Base-by-base conservation (phyloP, 2,888 invertebrate genomes). In the Neocrepidodera transversa region DNA sequence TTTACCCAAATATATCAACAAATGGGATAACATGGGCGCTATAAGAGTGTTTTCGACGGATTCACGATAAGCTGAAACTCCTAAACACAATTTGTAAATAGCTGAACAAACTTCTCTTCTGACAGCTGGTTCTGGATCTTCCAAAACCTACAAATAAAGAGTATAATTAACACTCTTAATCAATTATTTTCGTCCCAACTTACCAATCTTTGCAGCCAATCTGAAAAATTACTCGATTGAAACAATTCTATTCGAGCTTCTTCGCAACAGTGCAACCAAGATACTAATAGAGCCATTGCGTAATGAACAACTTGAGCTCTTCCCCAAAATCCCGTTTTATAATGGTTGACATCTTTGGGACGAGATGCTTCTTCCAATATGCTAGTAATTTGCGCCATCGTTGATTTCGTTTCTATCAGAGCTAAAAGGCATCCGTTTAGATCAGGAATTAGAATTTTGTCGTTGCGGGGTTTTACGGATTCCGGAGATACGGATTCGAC, bases 281-380 rank as follows among this genome's bases (percentile, higher is more conserved):
- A 95, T 26, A 96, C 95, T 65, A 96, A 85, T 72, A 96, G 83
- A 11, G 93, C 91, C 90, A 96, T 91, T 11, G 94, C 91, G 76
- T 94, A 95, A 75, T 95, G 95, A 13, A 96, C 91, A 58, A 94
- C 63, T 80, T 95, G 95, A 0, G 95, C 92, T 67, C 95, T 83
- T 1, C 95, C 95, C 90, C 95, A 95, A 68, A 95, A 91, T 4
- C 95, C 95, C 58, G 95, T 94, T 77, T 94, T 92, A 72, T 94
- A 92, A 65, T 92, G 91, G 72, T 91, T 90, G 0, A 90, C 88
- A 77, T 92, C 89, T 71, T 90, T 84, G 1, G 92, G 85, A 63
- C 90, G 81, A 10, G 93, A 89, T 49, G 94, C 94, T 78, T 95
- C 93, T 72, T 91, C 90, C 20, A 96, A 80, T 73, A 96, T 94